Conservation (phyloP, 2,888 invertebrate species). For the Synergus gifuensis region DNA sequence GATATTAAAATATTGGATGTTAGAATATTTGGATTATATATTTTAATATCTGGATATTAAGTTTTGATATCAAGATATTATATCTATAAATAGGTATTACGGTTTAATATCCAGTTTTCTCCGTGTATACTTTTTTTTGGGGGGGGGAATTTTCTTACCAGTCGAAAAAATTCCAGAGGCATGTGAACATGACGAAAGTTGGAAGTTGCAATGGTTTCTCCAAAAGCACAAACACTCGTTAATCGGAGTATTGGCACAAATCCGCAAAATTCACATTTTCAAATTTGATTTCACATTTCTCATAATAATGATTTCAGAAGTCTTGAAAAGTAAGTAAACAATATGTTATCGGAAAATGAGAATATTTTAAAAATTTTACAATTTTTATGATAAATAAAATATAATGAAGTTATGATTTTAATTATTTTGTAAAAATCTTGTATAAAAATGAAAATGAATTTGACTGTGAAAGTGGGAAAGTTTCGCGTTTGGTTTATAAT, state of each 20-base stretch:
- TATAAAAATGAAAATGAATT: not conserved
- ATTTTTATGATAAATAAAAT: too few species aligned
- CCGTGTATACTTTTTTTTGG: too few species aligned
- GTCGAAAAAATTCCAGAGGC: slow-evolving; percentile 83
- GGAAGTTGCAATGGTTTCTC: not conserved
- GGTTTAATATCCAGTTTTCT: too few species aligned
- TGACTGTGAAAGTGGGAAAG: too few species aligned
- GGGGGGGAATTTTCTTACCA: slow-evolving; percentile 80
- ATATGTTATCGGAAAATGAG: not conserved
- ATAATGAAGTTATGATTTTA: too few species aligned
- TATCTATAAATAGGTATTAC: too few species aligned
- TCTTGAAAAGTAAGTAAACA: not conserved
- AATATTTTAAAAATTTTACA: too few species aligned
- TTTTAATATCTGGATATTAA: too few species aligned
- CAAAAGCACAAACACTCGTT: not conserved
- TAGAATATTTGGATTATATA: too few species aligned
- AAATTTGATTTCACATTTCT: not conserved
- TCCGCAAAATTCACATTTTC: not conserved
- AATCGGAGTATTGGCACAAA: not conserved
- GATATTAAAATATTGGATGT: too few species aligned
- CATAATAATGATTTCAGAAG: not conserved
- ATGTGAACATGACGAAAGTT: slow-evolving; percentile 80
- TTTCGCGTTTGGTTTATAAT: not conserved
- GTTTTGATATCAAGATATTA: too few species aligned
- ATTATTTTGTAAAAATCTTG: too few species aligned